Conservation (phyloP, 2,888 invertebrate genomes). For the Brachyptera putata region DNA sequence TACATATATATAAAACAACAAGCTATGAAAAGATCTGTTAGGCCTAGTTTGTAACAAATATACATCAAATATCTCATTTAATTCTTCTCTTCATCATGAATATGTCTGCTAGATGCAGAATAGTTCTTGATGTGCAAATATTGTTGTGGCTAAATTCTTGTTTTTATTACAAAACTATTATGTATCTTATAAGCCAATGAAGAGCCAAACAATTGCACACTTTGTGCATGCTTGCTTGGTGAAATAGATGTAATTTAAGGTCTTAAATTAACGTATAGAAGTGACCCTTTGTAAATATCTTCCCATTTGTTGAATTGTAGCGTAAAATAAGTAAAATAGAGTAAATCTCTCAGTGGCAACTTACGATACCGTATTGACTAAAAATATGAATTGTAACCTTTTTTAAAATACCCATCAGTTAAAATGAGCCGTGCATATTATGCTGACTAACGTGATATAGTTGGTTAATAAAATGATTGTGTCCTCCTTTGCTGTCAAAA, state of each 20-base stretch:
- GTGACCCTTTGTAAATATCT: constrained; percentile 12
- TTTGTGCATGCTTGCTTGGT: constrained; percentile 3
- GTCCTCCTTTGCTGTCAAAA: no score
- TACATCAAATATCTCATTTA: constrained; percentile 18
- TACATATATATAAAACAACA: constrained; percentile 12
- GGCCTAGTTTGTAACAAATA: constrained; percentile 21
- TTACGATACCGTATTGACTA: no score
- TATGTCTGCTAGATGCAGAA: constrained; percentile 23
- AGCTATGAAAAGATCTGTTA: constrained; percentile 29
- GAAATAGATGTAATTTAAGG: neutral
- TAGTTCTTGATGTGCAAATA: constrained; percentile 27
- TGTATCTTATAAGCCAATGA: neutral
- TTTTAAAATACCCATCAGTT: no score
- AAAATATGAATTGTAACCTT: no score
- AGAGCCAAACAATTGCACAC: neutral
- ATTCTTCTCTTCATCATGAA: constrained; percentile 14
- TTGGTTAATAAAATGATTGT: no score
- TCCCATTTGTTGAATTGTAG: constrained; percentile 10
- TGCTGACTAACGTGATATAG: no score
- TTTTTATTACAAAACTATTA: constrained; percentile 16
- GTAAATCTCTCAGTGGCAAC: no score
- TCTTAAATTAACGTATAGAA: constrained; percentile 12
- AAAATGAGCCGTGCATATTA: no score
- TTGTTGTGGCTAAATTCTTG: constrained; percentile 23
- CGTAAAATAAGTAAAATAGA: neutral